Evolutionary conservation across 2,888 invertebrate genomes (phyloP), one percentile per base, ranked within the genome.

Genomic region (Alcis repandata): DNA sequence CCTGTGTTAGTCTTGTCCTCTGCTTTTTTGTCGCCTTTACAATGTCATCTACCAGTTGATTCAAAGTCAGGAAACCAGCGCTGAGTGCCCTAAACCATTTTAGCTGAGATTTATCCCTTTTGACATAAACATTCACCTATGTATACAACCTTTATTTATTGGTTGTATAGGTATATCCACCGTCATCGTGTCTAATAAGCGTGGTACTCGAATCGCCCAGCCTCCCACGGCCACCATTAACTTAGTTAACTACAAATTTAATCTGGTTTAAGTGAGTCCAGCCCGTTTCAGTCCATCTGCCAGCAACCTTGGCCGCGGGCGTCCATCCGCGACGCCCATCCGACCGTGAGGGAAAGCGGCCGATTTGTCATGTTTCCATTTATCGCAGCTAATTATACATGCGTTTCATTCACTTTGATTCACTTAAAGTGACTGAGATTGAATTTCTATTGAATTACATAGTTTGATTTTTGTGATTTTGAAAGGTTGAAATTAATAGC

Each of bases 321-420:
- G 54, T 45, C 70, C 73, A 68, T 64, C 76, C 71, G 70, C 65
- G 64, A 70, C 71, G 62, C n/a, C 54, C 68, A 65, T 17, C 72
- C 69, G 54, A 72, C 62, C 77, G 72, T 72, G 72, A 48, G 68
- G 40, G 73, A 74, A 74, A 74, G 71, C 70, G 32, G 46, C 36
- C 59, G 60, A 46, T 65, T 65, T 65, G 65, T 65, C 65, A 57
- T 65, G 65, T 60, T 61, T 32, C 65, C 52, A 58, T 51, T 59
- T 63, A 51, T 11, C 46, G 17, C 27, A 33, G 11, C 27, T 59
- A 46, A 66, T 66, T 66, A 60, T 27, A 64, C 41, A 61, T 58
- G 65, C 65, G 57, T 66, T 66, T 61, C 65, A 56, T 52, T 61
- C 36, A 59, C 52, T 56, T 46, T 22, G 52, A 49, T 61, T 54